Conservation (phyloP, 2,113 vertebrate species). For the Elephas maximus region DNA sequence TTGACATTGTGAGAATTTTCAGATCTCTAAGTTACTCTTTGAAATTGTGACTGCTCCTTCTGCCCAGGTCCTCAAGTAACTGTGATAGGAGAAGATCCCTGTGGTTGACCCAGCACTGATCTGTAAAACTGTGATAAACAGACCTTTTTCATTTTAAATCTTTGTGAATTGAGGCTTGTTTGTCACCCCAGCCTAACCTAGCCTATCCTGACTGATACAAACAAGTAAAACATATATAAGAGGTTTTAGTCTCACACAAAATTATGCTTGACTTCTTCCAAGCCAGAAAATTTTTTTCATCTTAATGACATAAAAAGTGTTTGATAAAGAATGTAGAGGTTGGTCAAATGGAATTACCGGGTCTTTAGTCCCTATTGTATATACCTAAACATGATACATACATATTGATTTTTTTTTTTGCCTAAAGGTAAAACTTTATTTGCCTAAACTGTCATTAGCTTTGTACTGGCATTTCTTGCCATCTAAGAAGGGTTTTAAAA, state of each 20-base stretch:
- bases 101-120: background rate
- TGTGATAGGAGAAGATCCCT: background rate
- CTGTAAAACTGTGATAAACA: background rate
- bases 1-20: constrained; percentile 23
- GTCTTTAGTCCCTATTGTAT: background rate
- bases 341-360: constrained; percentile 35
- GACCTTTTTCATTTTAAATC: constrained; percentile 11
- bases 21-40: constrained; percentile 26
- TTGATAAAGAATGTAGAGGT: background rate
- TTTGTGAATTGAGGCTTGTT: background rate
- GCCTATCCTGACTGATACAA: background rate
- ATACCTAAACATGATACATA: background rate
- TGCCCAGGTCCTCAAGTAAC: background rate
- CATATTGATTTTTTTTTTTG: constrained; percentile 25
- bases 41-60: background rate
- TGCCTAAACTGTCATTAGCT: background rate
- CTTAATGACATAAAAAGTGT: constrained; percentile 10
- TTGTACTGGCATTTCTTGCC: background rate
- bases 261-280: constrained; percentile 29
- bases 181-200: background rate
- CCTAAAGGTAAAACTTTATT: constrained; percentile 34
- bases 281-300: background rate
- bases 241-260: constrained; percentile 3
- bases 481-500: background rate
- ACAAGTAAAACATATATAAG: background rate